A percentile compares a stretch with the other conserved stretches of the same genome.
Conservation (phyloP, 1,140 invertebrate species). For the Megathymus violae region DNA sequence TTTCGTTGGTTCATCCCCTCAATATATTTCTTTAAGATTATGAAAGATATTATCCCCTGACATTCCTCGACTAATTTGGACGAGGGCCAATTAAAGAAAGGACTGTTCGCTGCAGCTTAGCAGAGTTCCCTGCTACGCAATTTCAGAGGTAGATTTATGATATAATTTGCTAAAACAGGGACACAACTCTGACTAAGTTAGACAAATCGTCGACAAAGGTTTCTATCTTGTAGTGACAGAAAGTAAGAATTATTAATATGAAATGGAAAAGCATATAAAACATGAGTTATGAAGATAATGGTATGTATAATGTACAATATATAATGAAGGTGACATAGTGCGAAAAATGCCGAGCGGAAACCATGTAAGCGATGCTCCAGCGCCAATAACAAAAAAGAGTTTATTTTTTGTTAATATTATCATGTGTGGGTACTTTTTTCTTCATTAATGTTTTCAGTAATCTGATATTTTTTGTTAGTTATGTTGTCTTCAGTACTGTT, state of each 20-base stretch:
- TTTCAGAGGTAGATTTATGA: conserved; percentile 56
- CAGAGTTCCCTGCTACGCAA: conserved; percentile 54
- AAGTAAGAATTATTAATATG: conserved; percentile 2
- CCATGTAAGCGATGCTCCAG: too few species aligned
- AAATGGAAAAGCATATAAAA: too few species aligned
- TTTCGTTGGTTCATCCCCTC: conserved; percentile 65
- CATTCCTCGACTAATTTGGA: conserved; percentile 63
- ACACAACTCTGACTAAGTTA: conserved; percentile 46
- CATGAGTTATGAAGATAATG: too few species aligned
- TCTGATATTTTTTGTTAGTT: too few species aligned
- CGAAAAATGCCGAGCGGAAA: too few species aligned
- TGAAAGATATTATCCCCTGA: conserved; percentile 73
- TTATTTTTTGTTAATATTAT: too few species aligned
- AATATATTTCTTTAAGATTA: conserved; percentile 71
- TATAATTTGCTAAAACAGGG: conserved; percentile 49
- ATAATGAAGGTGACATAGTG: too few species aligned
- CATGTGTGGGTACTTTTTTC: too few species aligned
- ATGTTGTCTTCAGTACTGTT: too few species aligned
- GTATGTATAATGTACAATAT: too few species aligned
- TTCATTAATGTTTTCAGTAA: too few species aligned
- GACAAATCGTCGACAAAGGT: conserved; percentile 1
- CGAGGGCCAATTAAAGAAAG: conserved; percentile 68
- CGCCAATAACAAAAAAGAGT: too few species aligned
- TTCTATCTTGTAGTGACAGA: not conserved
- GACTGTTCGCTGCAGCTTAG: conserved; percentile 41